These are phyloP conservation scores for Petrocephalus microphthalmus DNA, from an alignment of 2,113 vertebrate species.

Conservation along the genomic window DNA sequence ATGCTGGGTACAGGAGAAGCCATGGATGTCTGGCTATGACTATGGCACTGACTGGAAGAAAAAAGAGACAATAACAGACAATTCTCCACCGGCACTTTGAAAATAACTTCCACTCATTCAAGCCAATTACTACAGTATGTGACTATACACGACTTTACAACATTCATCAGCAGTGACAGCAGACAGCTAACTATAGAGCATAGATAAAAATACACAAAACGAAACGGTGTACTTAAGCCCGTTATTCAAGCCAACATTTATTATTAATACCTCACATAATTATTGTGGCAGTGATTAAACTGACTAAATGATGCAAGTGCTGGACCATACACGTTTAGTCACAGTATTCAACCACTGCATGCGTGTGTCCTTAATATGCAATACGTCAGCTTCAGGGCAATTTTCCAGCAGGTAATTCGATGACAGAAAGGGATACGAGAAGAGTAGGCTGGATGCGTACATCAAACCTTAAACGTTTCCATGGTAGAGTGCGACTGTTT, in stretches of 20 bases:
- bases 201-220: background rate
- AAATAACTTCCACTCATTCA: background rate
- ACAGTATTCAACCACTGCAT: background rate
- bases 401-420: background rate
- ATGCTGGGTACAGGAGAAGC: background rate
- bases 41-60: background rate
- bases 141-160: background rate
- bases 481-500: background rate
- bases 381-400: background rate
- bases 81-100: background rate
- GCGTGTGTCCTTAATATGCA: background rate
- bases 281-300: background rate
- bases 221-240: background rate
- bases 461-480: background rate
- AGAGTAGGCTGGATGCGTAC: background rate
- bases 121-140: background rate
- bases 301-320: background rate
- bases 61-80: background rate
- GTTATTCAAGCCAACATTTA: background rate
- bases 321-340: background rate
- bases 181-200: background rate
- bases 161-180: background rate
- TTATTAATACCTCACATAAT: conserved; percentile 5
- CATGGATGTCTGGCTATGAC: background rate
- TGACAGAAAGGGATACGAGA: background rate